Conservation (phyloP, 2,888 invertebrate species). For the Eupsilia transversa region DNA sequence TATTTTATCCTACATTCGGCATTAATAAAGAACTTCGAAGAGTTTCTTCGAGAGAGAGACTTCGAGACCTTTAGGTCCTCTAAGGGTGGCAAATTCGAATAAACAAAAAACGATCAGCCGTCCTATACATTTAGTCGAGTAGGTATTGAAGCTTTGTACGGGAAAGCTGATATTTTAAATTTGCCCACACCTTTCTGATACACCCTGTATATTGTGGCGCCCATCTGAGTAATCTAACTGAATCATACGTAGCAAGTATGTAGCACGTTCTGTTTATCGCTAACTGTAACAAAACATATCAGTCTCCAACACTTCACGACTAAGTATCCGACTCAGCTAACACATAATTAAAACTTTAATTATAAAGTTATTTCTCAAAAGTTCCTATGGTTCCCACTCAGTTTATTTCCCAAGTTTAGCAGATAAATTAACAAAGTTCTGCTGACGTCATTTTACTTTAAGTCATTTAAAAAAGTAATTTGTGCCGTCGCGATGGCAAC, state of each 20-base stretch:
- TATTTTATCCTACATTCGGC: too few species aligned
- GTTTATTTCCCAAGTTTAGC: slow-evolving; percentile 50
- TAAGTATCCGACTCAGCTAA: slow-evolving; percentile 8
- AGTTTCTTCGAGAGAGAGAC: too few species aligned
- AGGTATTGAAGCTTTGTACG: too few species aligned
- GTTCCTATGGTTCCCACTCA: slow-evolving; percentile 29
- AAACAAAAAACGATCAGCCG: too few species aligned
- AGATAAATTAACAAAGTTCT: slow-evolving; percentile 63
- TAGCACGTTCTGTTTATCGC: background rate
- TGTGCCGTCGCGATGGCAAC: slow-evolving; percentile 23
- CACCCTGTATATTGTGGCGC: background rate
- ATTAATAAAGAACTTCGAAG: too few species aligned
- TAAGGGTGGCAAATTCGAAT: too few species aligned
- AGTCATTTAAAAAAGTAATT: slow-evolving; percentile 58
- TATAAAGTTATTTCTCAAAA: slow-evolving; percentile 53
- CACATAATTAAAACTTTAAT: slow-evolving; percentile 58
- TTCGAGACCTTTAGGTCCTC: too few species aligned
- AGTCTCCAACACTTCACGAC: background rate
- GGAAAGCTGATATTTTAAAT: too few species aligned
- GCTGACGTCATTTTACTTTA: slow-evolving; percentile 47
- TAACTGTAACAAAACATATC: slow-evolving; percentile 6
- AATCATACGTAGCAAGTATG: background rate
- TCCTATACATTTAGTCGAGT: too few species aligned
- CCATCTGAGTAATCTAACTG: too few species aligned
- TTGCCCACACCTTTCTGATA: too few species aligned